These are phyloP conservation scores for Nesometra sesokonis DNA, from an alignment of 35 echinoderm and acorn worm genomes.

Conservation along the genomic window DNA sequence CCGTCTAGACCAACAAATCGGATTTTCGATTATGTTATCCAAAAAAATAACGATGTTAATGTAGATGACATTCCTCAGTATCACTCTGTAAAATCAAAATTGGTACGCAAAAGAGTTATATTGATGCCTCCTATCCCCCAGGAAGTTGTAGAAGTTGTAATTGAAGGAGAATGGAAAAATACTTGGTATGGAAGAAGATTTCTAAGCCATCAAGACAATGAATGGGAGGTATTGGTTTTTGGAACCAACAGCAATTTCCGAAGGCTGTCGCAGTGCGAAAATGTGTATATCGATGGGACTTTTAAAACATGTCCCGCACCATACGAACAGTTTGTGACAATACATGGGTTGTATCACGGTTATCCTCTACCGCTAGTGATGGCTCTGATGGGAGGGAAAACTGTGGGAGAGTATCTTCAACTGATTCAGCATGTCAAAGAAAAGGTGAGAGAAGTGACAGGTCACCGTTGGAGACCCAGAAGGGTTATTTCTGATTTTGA, in stretches of 20 bases:
- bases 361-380: neutral
- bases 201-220: slow-evolving; percentile 8
- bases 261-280: neutral
- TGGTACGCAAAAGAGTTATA: neutral
- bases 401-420: neutral
- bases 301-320: slow-evolving; percentile 14
- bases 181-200: slow-evolving; percentile 14
- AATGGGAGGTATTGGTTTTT: slow-evolving; percentile 6
- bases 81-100: slow-evolving; percentile 18
- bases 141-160: slow-evolving; percentile 3
- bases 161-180: neutral
- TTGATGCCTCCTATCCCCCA: slow-evolving; percentile 18
- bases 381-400: slow-evolving; percentile 11
- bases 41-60: neutral
- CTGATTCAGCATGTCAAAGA: neutral
- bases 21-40: no score
- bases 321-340: slow-evolving; percentile 12
- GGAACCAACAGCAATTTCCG: neutral
- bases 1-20: no score
- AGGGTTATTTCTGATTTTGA: slow-evolving; percentile 6
- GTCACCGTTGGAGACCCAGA: neutral
- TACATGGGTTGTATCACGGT: slow-evolving; percentile 4
- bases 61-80: slow-evolving; percentile 2
- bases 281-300: slow-evolving; percentile 19
- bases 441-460: slow-evolving; percentile 2